Evolutionary conservation across 2,113 vertebrate genomes (phyloP), one percentile per base, ranked within the genome.

Genomic region (Barbus barbus): DNA sequence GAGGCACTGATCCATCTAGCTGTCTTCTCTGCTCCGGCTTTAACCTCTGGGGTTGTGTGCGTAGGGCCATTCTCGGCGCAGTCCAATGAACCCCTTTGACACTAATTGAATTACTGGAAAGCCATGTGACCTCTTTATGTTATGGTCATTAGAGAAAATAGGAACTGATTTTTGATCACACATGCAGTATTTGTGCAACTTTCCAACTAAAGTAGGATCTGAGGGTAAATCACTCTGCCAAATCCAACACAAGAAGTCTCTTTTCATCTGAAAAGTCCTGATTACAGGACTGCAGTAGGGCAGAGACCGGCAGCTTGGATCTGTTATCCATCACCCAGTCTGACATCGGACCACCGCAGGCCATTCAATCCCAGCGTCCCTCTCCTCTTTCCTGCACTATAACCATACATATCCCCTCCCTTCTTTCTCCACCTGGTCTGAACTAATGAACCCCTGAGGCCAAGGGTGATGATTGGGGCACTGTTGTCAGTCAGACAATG

Each of bases 291-390:
- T 41, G 56, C 41, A 75, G 73, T n/a, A 84, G 48, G 18, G 48
- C 84, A 36, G 85, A 53, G 44, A 74, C 38, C 63, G 26, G 78
- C 81, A 81, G 69, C 81, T 38, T 85, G 80, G 61, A 82, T 77
- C 80, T 76, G 85, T 31, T 77, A 85, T 88, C 85, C 82, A 87
- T 90, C 87, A 84, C 81, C 60, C 24, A 69, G 69, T 74, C 81
- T 65, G 85, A 86, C 80, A 83, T 46, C 65, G 77, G 86, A 76
- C 85, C 73, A 75, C 83, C 74, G 22, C 58, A 58, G 73, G 82
- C 69, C 83, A 71, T 81, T 60, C 53, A 83, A 76, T 53, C 74
- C 85, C 38, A 24, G n/a, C 3, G 44, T 48, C 36, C 53, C 69
- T 81, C 28, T 75, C 33, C 82, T 81, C 72, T 46, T 20, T 80